phyloP scores from a whole-genome alignment of 1,140 invertebrate genomes.

The Drosophila santomea region DNA sequence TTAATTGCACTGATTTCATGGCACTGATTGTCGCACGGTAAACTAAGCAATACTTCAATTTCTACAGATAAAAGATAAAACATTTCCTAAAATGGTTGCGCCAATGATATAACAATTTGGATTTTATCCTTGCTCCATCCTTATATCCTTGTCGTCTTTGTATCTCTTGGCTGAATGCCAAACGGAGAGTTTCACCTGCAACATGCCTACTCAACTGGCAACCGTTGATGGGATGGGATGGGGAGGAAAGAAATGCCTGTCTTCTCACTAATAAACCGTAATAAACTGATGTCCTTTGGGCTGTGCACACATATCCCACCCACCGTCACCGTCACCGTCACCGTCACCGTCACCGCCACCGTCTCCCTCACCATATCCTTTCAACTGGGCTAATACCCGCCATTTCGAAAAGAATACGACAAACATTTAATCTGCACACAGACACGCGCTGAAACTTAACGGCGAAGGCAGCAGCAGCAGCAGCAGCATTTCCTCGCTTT shows the following conservation, averaged over 20 bases:
- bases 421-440: constrained; percentile 79
- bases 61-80: too few species aligned
- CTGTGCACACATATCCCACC: constrained; percentile 12
- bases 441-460: constrained; percentile 65
- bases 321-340: too few species aligned
- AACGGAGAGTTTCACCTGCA: constrained; percentile 1
- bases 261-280: constrained; percentile 68
- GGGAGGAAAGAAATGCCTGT: constrained; percentile 54
- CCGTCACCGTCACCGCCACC: background rate
- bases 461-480: constrained; percentile 13
- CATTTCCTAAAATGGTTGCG: too few species aligned
- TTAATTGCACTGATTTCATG: too few species aligned
- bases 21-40: too few species aligned
- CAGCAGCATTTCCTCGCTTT: constrained; percentile 25
- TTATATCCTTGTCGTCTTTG: background rate
- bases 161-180: constrained; percentile 4
- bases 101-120: background rate
- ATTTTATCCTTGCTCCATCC: background rate
- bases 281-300: constrained; percentile 73
- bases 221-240: constrained; percentile 8
- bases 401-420: constrained; percentile 53
- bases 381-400: constrained; percentile 17
- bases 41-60: too few species aligned
- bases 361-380: background rate
- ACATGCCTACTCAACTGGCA: constrained; percentile 21